Evolutionary conservation across 2,797 vertebrate species (phyloP), one percentile per base, ranked within the genome.

Genomic region (Graptemys geographica): DNA sequence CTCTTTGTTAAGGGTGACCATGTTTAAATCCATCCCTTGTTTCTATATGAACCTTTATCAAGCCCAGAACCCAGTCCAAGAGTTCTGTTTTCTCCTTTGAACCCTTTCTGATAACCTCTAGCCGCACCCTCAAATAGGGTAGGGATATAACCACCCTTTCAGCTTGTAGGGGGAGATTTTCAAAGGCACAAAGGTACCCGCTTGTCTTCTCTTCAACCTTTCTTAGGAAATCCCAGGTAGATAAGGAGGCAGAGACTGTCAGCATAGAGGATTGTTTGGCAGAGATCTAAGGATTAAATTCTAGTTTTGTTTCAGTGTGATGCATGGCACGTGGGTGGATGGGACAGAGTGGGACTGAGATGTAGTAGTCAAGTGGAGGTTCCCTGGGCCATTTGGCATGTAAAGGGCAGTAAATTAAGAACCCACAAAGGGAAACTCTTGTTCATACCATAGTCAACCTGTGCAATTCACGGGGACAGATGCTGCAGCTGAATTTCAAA

Each of bases 401-500:
- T 27, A 51, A 81, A 78, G 25, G 44, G 74, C 27, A 47, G 15
- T 49, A 76, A 91, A 44, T 86, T 93, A 62, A 91, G 57, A 82
- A 88, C 37, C 2, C 10, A 41, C 27, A 27, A 47, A n/a, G 62
- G 27, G 11, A 37, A 53, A 16, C 56, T 18, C 21, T 4, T 92
- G 27, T 44, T 49, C 79, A 56, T 79, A 56, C 55, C 79, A n/a
- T 0, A 2, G 52, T 51, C 80, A 90, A 62, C 1, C 87, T 27
- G 8, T 41, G 47, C n/a, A 62, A 31, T 79, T 52, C 57, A 41
- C 49, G 74, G 88, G 28, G 92, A 74, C 82, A 95, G 86, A 94
- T 83, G 78, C 87, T 94, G 94, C 83, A 92, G 86, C 53, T 94
- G 93, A 86, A 72, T 65, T 92, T 87, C 90, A 78, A 28, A 78